A percentile compares a stretch with the other conserved stretches of the same genome.
phyloP scores from a whole-genome alignment of 2,113 vertebrate species.

The Catharus fuscescens region DNA sequence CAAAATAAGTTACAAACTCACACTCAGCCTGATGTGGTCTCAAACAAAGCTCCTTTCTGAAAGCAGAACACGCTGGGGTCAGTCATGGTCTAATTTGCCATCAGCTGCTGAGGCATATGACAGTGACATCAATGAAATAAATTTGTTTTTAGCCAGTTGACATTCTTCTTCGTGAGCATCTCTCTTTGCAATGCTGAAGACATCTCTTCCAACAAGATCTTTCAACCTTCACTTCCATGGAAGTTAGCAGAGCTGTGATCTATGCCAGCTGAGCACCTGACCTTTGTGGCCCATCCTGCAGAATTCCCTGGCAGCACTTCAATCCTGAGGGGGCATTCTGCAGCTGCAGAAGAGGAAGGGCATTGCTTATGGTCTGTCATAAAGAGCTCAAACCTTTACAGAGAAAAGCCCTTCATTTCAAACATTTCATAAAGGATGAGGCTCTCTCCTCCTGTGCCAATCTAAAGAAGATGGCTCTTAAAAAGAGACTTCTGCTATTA shows the following conservation, averaged over 20 bases:
- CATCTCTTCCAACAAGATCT: background rate
- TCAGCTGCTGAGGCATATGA: background rate
- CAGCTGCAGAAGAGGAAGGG: background rate
- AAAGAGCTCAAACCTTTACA: conserved; percentile 29
- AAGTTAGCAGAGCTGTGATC: background rate
- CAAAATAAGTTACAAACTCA: background rate
- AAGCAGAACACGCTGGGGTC: background rate
- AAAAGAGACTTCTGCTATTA: background rate
- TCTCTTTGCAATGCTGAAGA: background rate
- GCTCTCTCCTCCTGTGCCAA: background rate
- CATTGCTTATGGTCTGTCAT: background rate
- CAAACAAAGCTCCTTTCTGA: background rate
- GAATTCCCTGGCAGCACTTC: background rate
- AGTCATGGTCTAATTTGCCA: background rate
- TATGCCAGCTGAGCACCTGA: background rate
- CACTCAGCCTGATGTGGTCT: background rate
- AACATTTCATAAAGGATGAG: background rate
- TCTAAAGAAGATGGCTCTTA: background rate
- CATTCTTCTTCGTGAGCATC: background rate
- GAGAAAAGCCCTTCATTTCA: background rate
- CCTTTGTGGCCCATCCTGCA: background rate
- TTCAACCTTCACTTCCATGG: background rate
- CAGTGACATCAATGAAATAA: background rate
- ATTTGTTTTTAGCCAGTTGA: background rate
- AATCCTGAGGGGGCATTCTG: background rate